Conservation (phyloP, 2,113 vertebrate genomes). For the Mungos mungo region DNA sequence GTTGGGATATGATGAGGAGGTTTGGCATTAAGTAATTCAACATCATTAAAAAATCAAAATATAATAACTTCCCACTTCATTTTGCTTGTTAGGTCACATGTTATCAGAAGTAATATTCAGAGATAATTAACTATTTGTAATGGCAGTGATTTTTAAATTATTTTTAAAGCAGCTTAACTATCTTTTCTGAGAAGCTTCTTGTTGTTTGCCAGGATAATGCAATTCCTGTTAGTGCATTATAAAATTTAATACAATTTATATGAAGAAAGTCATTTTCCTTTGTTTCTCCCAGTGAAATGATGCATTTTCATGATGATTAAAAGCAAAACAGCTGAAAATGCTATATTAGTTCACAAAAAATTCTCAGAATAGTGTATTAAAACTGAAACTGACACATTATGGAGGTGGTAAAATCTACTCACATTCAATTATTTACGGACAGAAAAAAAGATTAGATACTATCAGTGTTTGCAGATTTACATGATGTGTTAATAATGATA, state of each 20-base stretch:
- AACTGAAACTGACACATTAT: constrained; percentile 70
- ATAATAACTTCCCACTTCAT: constrained; percentile 19
- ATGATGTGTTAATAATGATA: background rate
- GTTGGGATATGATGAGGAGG: background rate
- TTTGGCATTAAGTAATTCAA: constrained; percentile 8
- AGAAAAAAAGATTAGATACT: constrained; percentile 22
- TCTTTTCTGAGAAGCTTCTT: constrained; percentile 54
- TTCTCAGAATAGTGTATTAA: constrained; percentile 73
- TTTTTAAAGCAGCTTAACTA: background rate
- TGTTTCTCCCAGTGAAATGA: constrained; percentile 39
- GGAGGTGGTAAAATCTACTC: constrained; percentile 44
- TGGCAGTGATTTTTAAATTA: background rate
- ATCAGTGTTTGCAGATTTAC: background rate
- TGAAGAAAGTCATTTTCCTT: constrained; percentile 32
- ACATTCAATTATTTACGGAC: constrained; percentile 37
- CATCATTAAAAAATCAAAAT: background rate
- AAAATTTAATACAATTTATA: background rate
- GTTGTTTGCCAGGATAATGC: background rate
- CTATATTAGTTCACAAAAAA: constrained; percentile 59
- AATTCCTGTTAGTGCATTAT: constrained; percentile 33
- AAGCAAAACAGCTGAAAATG: constrained; percentile 57
- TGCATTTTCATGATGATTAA: constrained; percentile 69
- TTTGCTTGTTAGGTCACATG: constrained; percentile 33
- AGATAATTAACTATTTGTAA: constrained; percentile 29
- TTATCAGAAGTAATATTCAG: constrained; percentile 23